Conservation (phyloP, 1,140 invertebrate species). For the Cotesia chilonis region DNA sequence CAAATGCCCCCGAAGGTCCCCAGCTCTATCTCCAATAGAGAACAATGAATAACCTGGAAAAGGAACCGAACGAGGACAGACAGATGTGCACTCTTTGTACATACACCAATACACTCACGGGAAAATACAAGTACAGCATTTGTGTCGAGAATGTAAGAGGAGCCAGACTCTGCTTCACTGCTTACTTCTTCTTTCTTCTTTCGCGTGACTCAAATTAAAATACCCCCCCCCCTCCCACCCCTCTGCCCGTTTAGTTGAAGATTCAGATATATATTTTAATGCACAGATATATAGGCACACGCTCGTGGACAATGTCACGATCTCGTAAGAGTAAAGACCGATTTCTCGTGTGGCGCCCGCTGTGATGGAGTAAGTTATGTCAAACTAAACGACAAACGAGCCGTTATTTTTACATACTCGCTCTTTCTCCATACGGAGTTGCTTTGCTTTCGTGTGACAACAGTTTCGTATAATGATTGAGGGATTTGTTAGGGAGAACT, state of each 20-base stretch:
- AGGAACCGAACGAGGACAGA: not conserved
- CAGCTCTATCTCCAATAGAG: not conserved
- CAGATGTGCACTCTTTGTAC: not conserved
- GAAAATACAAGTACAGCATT: too few species aligned
- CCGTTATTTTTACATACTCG: slow-evolving; percentile 13
- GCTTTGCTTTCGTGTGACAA: too few species aligned
- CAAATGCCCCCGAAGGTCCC: slow-evolving; percentile 51
- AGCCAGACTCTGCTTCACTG: too few species aligned
- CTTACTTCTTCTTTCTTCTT: not conserved
- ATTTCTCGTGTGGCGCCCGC: slow-evolving; percentile 22
- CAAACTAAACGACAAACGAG: slow-evolving; percentile 15
- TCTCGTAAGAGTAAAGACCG: slow-evolving; percentile 5
- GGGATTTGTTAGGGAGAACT: too few species aligned
- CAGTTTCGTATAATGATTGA: too few species aligned
- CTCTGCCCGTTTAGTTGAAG: not conserved
- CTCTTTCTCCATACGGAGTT: slow-evolving; percentile 2
- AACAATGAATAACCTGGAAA: not conserved
- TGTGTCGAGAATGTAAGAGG: too few species aligned
- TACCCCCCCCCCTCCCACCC: not conserved
- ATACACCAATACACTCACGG: not conserved
- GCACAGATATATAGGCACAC: too few species aligned
- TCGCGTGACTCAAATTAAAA: slow-evolving; percentile 33
- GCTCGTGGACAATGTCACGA: slow-evolving; percentile 19
- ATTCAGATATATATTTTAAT: too few species aligned
- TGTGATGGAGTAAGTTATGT: slow-evolving; percentile 13